Evolutionary conservation across 2,797 vertebrate genomes (phyloP).

Genomic region (Holocentrus rufus): DNA sequence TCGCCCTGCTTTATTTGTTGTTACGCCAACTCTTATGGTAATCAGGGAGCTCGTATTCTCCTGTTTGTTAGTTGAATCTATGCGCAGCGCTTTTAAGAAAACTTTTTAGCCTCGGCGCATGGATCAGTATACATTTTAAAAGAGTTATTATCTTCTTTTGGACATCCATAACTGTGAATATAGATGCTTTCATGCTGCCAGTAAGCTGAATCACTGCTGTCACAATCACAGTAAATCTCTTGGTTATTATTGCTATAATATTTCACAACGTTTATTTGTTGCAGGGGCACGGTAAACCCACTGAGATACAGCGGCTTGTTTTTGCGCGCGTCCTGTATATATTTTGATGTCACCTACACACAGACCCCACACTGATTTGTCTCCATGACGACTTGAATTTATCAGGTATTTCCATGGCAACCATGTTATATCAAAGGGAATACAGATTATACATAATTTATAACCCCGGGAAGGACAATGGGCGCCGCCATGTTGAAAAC

Average conservation of each 20-base stretch:
- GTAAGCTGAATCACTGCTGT: not conserved
- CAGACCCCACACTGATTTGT: conserved; percentile 7
- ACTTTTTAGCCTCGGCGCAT: too few relatives aligned
- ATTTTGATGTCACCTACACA: conserved; percentile 4
- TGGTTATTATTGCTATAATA: conserved; percentile 1
- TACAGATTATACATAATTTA: conserved; percentile 18
- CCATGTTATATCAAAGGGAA: not conserved
- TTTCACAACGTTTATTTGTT: too few relatives aligned
- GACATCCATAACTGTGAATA: not conserved
- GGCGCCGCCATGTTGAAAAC: not conserved
- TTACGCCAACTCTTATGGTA: not conserved
- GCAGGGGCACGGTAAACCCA: too few relatives aligned
- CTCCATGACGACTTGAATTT: conserved; percentile 31
- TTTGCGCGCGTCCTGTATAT: conserved; percentile 2
- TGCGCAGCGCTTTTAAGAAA: too few relatives aligned
- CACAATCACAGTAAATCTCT: not conserved
- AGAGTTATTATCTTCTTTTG: too few relatives aligned
- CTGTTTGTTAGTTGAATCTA: not conserved
- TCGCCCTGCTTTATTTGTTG: not conserved
- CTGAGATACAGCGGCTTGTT: too few relatives aligned
- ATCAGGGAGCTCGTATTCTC: not conserved
- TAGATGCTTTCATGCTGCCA: not conserved
- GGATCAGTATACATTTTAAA: not conserved
- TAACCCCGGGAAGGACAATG: not conserved
- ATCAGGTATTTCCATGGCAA: conserved; percentile 28